Evolutionary conservation across 2,888 invertebrate species (phyloP).

Genomic region (Salpingus planirostris): DNA sequence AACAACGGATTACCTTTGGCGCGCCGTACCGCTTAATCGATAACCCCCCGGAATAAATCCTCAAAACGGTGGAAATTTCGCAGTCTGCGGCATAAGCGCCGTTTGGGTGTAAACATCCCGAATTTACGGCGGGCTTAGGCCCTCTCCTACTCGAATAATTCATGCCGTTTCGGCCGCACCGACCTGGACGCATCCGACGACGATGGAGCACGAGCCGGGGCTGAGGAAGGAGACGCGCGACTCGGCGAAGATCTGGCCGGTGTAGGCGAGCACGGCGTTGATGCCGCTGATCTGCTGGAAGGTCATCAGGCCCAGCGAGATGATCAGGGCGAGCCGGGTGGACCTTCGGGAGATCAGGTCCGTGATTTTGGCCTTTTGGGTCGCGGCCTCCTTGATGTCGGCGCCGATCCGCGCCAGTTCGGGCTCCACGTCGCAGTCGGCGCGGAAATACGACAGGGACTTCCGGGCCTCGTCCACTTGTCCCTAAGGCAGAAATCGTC

Average conservation of each 20-base stretch:
- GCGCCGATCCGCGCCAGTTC: constrained; percentile 48
- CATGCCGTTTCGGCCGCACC: constrained; percentile 5
- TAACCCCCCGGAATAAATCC: no score
- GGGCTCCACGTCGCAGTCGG: constrained; percentile 47
- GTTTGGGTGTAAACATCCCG: no score
- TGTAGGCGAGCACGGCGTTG: constrained; percentile 38
- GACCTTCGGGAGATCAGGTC: constrained; percentile 30
- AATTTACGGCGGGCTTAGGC: no score
- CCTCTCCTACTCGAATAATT: no score
- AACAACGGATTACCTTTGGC: no score
- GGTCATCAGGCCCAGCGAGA: constrained; percentile 41
- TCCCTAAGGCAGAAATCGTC: no score
- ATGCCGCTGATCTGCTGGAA: constrained; percentile 40
- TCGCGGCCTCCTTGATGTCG: constrained; percentile 41
- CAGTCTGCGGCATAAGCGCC: no score
- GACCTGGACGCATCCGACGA: constrained; percentile 41
- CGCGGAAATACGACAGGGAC: constrained; percentile 9
- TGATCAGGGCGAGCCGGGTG: constrained; percentile 27
- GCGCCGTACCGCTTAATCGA: no score
- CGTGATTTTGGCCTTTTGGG: constrained; percentile 41
- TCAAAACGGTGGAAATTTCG: no score
- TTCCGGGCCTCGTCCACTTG: constrained; percentile 9
- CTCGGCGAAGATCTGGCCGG: constrained; percentile 32
- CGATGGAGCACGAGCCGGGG: constrained; percentile 36
- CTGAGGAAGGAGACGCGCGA: constrained; percentile 28